Conservation (phyloP, 2,888 invertebrate genomes). For the Yponomeuta cagnagella region DNA sequence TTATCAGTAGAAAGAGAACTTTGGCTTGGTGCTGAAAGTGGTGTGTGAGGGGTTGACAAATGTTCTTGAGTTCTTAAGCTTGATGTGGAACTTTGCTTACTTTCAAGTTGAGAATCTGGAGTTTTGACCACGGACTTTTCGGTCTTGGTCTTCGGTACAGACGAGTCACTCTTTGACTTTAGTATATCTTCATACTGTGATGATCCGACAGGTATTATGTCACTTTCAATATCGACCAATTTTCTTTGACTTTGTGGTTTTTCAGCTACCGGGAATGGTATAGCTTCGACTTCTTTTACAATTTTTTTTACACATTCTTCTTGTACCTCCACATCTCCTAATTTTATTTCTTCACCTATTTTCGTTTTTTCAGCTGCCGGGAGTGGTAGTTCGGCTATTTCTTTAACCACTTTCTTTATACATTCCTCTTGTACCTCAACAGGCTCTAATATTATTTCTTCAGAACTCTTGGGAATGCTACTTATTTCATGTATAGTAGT, state of each 20-base stretch:
- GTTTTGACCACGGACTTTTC: slow-evolving; percentile 60
- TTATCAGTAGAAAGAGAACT: slow-evolving; percentile 80
- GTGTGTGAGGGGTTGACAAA: slow-evolving; percentile 75
- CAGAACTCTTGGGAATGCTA: slow-evolving; percentile 29
- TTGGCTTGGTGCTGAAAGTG: slow-evolving; percentile 78
- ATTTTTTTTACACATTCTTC: slow-evolving; percentile 56
- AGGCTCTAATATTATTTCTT: neutral
- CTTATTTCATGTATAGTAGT: slow-evolving; percentile 36
- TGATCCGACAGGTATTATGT: slow-evolving; percentile 61
- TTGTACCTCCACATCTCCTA: slow-evolving; percentile 28
- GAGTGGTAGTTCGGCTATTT: slow-evolving; percentile 29
- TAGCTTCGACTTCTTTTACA: slow-evolving; percentile 44
- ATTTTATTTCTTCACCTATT: slow-evolving; percentile 1
- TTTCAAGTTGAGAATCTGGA: slow-evolving; percentile 58
- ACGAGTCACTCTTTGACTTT: slow-evolving; percentile 69
- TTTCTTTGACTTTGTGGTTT: slow-evolving; percentile 67
- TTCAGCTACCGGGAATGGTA: slow-evolving; percentile 68
- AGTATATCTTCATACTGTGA: slow-evolving; percentile 67
- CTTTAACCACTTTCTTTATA: slow-evolving; percentile 48
- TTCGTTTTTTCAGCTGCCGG: slow-evolving; percentile 22
- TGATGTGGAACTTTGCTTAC: slow-evolving; percentile 77
- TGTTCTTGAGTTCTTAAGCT: slow-evolving; percentile 73
- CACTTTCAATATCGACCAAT: slow-evolving; percentile 63
- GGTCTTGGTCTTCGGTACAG: slow-evolving; percentile 65
- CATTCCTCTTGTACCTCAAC: slow-evolving; percentile 38